These are phyloP conservation scores for Amblyraja radiata DNA, from an alignment of 2,797 vertebrate species.

Conservation along the genomic window DNA sequence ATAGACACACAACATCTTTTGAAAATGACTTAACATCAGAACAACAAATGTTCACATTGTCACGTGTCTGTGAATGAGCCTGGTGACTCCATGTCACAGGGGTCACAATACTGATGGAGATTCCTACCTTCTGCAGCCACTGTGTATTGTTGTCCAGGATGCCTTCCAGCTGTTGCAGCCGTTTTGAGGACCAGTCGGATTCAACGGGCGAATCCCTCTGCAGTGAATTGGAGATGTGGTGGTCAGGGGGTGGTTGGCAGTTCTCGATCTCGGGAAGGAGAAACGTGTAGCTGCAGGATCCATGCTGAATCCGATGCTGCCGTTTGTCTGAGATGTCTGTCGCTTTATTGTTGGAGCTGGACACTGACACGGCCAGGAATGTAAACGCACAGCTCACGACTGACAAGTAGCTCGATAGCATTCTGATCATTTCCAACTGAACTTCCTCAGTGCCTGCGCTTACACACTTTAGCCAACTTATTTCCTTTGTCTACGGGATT, in stretches of 20 bases:
- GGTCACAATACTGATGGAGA: neutral
- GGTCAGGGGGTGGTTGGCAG: constrained; percentile 55
- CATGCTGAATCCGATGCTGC: constrained; percentile 67
- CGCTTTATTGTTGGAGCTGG: constrained; percentile 40
- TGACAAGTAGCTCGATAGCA: constrained; percentile 50
- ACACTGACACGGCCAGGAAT: constrained; percentile 9
- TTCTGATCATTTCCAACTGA: constrained; percentile 22
- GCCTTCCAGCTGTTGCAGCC: constrained; percentile 63
- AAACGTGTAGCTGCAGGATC: constrained; percentile 71
- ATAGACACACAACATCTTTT: neutral
- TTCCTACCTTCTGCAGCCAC: constrained; percentile 72
- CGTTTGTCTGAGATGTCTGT: constrained; percentile 52
- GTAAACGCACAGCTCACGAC: constrained; percentile 52
- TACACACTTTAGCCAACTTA: constrained; percentile 6
- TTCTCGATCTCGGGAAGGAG: constrained; percentile 67
- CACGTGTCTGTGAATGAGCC: neutral
- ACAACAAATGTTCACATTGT: too few relatives aligned
- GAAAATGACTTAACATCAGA: constrained; percentile 12
- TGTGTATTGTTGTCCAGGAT: constrained; percentile 72
- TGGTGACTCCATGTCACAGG: neutral
- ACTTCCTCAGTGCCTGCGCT: neutral
- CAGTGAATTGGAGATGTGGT: constrained; percentile 64
- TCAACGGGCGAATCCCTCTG: constrained; percentile 59
- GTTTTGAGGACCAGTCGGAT: constrained; percentile 59
- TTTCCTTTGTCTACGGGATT: neutral